phyloP scores from a whole-genome alignment of 2,888 invertebrate genomes.

The Amphipyra berbera region DNA sequence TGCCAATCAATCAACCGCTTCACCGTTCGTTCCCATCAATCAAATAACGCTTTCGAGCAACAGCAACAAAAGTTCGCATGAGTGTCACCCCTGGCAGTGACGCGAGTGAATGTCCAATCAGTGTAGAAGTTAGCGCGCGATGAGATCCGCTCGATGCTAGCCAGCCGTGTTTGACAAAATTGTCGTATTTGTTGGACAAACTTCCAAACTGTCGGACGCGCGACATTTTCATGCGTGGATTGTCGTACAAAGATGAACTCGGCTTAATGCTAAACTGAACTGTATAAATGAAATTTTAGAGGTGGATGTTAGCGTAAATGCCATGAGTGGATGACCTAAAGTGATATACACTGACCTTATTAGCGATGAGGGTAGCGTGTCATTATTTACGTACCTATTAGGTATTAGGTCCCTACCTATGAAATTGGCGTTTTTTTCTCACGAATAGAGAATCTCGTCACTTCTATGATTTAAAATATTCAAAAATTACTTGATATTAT shows the following conservation, averaged over 20 bases:
- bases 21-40: constrained; percentile 27
- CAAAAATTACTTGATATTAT: too few species aligned
- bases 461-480: too few species aligned
- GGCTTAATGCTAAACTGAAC: background rate
- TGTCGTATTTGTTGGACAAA: constrained; percentile 12
- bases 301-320: too few species aligned
- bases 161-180: background rate
- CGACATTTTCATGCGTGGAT: too few species aligned
- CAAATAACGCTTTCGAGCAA: background rate
- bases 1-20: constrained; percentile 7
- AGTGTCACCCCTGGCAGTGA: background rate
- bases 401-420: too few species aligned
- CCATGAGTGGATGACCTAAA: too few species aligned
- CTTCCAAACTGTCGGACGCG: background rate
- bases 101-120: constrained; percentile 21
- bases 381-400: too few species aligned
- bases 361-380: too few species aligned
- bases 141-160: background rate
- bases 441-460: too few species aligned
- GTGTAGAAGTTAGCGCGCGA: background rate
- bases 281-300: too few species aligned
- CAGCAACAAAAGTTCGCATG: constrained; percentile 3
- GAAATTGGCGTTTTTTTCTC: too few species aligned
- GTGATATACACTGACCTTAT: too few species aligned
- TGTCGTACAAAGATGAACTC: background rate